These are phyloP conservation scores for Chymomyza costata DNA, from an alignment of 1,140 invertebrate genomes.

Conservation along the genomic window DNA sequence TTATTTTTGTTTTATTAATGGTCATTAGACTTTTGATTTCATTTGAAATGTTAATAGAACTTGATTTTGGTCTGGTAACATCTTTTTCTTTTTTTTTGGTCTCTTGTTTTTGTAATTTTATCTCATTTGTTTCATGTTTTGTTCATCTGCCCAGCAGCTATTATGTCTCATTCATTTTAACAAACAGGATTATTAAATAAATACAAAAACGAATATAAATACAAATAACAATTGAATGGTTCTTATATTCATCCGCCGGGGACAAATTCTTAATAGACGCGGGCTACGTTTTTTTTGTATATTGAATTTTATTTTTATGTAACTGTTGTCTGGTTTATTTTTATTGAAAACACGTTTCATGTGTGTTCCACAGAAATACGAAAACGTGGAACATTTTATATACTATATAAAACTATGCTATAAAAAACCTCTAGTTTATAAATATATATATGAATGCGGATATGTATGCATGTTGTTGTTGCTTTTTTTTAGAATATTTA, in stretches of 20 bases:
- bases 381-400: no score
- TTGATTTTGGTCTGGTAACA: conserved; percentile 28
- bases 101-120: not conserved
- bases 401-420: conserved; percentile 6
- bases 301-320: not conserved
- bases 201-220: no score
- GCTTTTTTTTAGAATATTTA: conserved; percentile 10
- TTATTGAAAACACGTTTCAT: not conserved
- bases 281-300: conserved; percentile 16
- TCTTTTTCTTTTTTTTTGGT: conserved; percentile 7
- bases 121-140: not conserved
- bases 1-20: no score
- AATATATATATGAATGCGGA: conserved; percentile 3
- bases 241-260: conserved; percentile 11
- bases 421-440: not conserved
- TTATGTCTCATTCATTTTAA: no score
- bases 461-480: not conserved
- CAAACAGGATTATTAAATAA: no score
- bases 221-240: not conserved
- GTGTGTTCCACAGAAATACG: no score
- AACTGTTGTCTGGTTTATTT: not conserved
- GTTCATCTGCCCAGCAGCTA: not conserved
- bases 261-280: conserved; percentile 18
- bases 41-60: conserved; percentile 49
- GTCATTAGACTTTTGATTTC: conserved; percentile 9